Evolutionary conservation across 2,113 vertebrate species (phyloP), one percentile per base, ranked within the genome.

Genomic region (Pomatostomus ruficeps): DNA sequence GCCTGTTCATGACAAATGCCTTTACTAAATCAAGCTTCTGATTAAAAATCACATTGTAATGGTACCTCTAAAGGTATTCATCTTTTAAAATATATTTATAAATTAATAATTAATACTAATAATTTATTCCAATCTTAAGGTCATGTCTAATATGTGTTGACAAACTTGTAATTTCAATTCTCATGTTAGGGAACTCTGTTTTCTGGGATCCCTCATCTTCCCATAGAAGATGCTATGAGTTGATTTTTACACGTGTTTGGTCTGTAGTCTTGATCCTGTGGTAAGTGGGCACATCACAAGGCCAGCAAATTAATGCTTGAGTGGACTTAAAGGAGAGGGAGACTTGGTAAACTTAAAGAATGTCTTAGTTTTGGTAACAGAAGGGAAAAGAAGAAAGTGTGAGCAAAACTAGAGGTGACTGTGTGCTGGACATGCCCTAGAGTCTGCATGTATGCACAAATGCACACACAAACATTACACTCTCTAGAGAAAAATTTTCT

Each of bases 401-500:
- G 21, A 65, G 8, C 6, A 58, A 86, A 86, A 80, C 21, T 72
- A 23, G 23, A 51, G 29, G 16, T 46, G 13, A 26, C n/a, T 25
- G 4, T 62, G 14, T 35, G 31, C 2, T 66, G 45, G 38, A n/a
- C 9, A 17, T 40, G 26, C 9, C 24, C 23, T 51, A 59, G n/a
- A 65, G 17, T 36, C 45, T 77, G 22, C 17, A 49, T 3, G 4
- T 23, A 9, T 54, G 7, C 1, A 6, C 38, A 94, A 81, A 42
- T 17, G 2, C 4, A 36, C 19, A 17, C 31, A 45, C 9, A 65
- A 72, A 35, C 0, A 0, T 85, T 48, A 45, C 0, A 2, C 9
- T 71, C 57, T 18, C 3, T 23, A 52, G 24, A 68, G 35, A 40
- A 43, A 62, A 22, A 2, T 4, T 28, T 51, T 75, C 17, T 21